Evolutionary conservation across 2,113 vertebrate species (phyloP).

Genomic region (Riparia riparia): DNA sequence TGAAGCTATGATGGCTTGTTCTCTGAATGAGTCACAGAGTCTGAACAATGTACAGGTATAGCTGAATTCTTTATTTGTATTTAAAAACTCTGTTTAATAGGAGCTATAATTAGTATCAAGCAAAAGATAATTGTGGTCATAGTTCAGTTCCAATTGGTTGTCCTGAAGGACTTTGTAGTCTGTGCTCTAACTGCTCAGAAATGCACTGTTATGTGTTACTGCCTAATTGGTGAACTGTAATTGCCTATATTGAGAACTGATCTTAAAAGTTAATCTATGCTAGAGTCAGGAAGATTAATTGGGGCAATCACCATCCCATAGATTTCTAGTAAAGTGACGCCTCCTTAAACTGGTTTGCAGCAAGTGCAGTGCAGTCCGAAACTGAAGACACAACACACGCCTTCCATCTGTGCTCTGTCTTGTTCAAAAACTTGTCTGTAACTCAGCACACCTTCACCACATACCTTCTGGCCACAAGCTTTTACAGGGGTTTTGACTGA

Average conservation of each 20-base stretch:
- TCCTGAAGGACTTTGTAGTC: slow-evolving; percentile 34
- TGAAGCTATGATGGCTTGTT: background rate
- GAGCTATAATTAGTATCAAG: slow-evolving; percentile 51
- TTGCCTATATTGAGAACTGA: slow-evolving; percentile 44
- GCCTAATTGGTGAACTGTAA: slow-evolving; percentile 50
- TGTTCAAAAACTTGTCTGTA: background rate
- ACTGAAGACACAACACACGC: background rate
- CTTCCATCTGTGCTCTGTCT: background rate
- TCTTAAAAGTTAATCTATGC: slow-evolving; percentile 53
- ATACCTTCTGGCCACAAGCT: background rate
- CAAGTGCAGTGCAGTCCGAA: background rate
- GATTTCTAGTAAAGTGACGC: slow-evolving; percentile 29
- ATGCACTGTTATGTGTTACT: slow-evolving; percentile 28
- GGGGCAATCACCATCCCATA: slow-evolving; percentile 59
- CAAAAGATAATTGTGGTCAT: slow-evolving; percentile 14
- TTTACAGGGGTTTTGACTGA: background rate
- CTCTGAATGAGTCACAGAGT: background rate
- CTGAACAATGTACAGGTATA: background rate
- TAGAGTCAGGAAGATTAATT: slow-evolving; percentile 48
- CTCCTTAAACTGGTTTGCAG: slow-evolving; percentile 29
- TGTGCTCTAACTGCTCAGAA: slow-evolving; percentile 21
- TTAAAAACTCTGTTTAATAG: slow-evolving; percentile 32
- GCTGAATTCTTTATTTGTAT: slow-evolving; percentile 32
- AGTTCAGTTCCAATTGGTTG: background rate
- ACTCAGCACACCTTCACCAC: background rate